Base-by-base conservation (phyloP, 2,888 invertebrate genomes). In the Drosophila bunnanda region DNA sequence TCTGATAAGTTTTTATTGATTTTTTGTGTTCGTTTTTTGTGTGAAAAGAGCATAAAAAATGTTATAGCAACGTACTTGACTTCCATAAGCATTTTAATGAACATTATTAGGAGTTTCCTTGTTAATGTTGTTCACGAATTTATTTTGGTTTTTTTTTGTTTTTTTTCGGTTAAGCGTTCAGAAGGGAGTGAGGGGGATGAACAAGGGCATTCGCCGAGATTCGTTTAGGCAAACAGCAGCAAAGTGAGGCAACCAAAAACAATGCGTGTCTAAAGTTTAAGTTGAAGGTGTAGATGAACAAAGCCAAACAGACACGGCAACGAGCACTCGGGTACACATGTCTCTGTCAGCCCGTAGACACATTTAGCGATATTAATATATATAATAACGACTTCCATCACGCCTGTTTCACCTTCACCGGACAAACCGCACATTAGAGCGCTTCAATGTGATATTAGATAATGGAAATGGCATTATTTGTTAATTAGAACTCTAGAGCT, bases 231-330 rank as follows among this genome's bases (percentile, higher is more conserved):
- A 75, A 79, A 67, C 56, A 67, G 72, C 73, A 54, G 50, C 65
- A 25, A 46, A 66, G 66, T 69, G 59, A 64, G 64, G 41, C 54
- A 62, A 55, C 48, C 57, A 79, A 70, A 75, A 73, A 74, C 75
- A 75, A 71, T 83, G 87, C 80, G 82, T 83, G 84, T 81, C 67
- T 80, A 77, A 79, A 80, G 80, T 85, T 82, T 69, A 78, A 84
- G 85, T 80, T 85, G 85, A 85, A 85, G 85, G 85, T 82, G 85
- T 82, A 79, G 76, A 74, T 78, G 67, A 76, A 75, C 81, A 85
- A 82, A 82, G 79, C 64, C 67, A 71, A 80, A 68, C 62, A 73
- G 53, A 64, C 70, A 70, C 73, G 75, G 25, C 61, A 79, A 68
- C 52, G 48, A 39, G 38, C 46, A 64, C 39, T 41, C 22, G 38